A percentile compares a stretch with the other conserved stretches of the same genome.
Evolutionary conservation across 1,140 invertebrate genomes (phyloP).

Genomic region (Papilio xuthus): DNA sequence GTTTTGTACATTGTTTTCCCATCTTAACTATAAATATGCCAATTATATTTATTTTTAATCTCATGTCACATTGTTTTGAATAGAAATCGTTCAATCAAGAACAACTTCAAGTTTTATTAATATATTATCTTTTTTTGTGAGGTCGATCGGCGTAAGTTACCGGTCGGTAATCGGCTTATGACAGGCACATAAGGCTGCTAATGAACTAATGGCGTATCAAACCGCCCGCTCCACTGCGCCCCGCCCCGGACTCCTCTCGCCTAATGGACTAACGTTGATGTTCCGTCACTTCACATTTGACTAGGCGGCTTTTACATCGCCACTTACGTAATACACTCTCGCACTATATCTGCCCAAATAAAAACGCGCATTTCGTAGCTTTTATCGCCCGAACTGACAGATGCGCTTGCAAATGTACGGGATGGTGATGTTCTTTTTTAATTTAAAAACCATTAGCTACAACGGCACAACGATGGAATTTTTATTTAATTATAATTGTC

Average conservation of each 20-base stretch:
- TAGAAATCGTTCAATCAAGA: not conserved
- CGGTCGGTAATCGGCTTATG: conserved; percentile 70
- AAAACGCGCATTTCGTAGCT: conserved; percentile 20
- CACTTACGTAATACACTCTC: conserved; percentile 52
- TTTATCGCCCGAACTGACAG: conserved; percentile 32
- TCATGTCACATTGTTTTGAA: conserved; percentile 40
- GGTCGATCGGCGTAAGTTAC: conserved; percentile 46
- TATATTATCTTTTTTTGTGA: conserved; percentile 36
- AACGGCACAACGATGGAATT: not conserved
- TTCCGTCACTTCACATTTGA: conserved; percentile 79
- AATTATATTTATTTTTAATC: conserved; percentile 36
- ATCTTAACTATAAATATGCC: not conserved
- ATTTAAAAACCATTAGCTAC: conserved; percentile 21
- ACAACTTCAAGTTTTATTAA: conserved; percentile 20
- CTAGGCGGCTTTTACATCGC: conserved; percentile 72
- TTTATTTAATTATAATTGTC: not conserved
- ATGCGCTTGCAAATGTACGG: conserved; percentile 26
- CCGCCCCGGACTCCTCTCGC: conserved; percentile 46
- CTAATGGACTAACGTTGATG: conserved; percentile 77
- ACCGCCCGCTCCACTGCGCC: conserved; percentile 50
- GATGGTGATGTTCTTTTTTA: not conserved
- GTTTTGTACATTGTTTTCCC: not conserved
- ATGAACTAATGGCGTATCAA: conserved; percentile 80
- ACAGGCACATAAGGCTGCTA: conserved; percentile 68
- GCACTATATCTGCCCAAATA: conserved; percentile 33